Conservation (phyloP, 2,113 vertebrate genomes). For the Ophthalmotilapia sp. region DNA sequence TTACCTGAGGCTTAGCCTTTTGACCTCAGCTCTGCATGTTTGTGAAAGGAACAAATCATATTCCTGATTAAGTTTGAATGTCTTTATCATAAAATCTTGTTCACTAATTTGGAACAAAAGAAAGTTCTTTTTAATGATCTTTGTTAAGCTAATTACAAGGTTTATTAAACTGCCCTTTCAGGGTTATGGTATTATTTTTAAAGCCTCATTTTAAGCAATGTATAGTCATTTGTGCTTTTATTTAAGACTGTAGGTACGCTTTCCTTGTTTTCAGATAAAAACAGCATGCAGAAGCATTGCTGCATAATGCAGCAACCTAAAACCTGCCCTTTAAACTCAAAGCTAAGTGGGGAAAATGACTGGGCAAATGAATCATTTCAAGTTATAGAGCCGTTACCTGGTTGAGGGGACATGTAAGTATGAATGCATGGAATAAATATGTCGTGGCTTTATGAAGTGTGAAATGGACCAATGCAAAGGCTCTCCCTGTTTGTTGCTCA, state of each 20-base stretch:
- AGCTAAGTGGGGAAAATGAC: constrained; percentile 37
- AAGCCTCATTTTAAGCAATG: constrained; percentile 10
- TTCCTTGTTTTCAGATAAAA: constrained; percentile 46
- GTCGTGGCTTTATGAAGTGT: constrained; percentile 62
- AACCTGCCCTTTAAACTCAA: constrained; percentile 20
- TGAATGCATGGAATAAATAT: constrained; percentile 62
- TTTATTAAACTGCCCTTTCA: constrained; percentile 29
- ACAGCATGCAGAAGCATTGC: constrained; percentile 12
- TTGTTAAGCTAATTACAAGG: constrained; percentile 3
- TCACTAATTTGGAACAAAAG: constrained; percentile 9
- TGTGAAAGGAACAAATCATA: constrained; percentile 36
- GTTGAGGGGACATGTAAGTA: constrained; percentile 22
- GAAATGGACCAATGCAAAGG: constrained; percentile 55
- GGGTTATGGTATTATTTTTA: constrained; percentile 51
- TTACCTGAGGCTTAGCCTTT: constrained; percentile 70
- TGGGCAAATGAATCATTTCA: constrained; percentile 51
- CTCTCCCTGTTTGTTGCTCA: constrained; percentile 39
- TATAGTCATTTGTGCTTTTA: constrained; percentile 35
- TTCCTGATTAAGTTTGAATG: constrained; percentile 34
- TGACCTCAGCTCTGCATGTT: constrained; percentile 47
- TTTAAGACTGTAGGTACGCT: constrained; percentile 20
- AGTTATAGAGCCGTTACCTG: constrained; percentile 33
- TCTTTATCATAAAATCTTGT: constrained; percentile 21
- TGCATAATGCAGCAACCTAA: constrained; percentile 24
- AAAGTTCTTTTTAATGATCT: constrained; percentile 1